phyloP scores from a whole-genome alignment of 2,888 invertebrate species.

The Nycteola revayana region DNA sequence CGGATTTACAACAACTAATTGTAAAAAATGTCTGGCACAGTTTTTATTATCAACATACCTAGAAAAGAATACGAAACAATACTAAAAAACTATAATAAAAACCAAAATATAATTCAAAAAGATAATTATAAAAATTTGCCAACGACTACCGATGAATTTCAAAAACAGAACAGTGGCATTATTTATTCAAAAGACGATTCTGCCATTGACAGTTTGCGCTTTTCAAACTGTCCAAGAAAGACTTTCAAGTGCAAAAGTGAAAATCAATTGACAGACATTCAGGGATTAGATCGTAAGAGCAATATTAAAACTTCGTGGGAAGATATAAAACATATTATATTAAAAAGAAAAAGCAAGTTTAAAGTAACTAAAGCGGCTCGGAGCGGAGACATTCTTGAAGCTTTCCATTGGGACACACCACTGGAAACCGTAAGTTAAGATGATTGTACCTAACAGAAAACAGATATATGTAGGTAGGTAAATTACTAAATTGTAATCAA shows the following conservation, averaged over 20 bases:
- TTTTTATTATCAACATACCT: slow-evolving; percentile 82
- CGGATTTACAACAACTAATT: slow-evolving; percentile 1
- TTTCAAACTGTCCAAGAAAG: no score
- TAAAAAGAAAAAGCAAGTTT: slow-evolving; percentile 46
- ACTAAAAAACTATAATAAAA: slow-evolving; percentile 33
- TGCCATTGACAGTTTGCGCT: slow-evolving; percentile 9
- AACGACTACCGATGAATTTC: no score
- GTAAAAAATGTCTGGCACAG: slow-evolving; percentile 75
- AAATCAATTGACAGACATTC: slow-evolving; percentile 28
- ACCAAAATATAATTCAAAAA: slow-evolving; percentile 32
- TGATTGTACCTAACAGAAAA: not conserved
- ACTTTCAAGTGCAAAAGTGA: slow-evolving; percentile 48
- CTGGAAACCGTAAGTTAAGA: slow-evolving; percentile 53
- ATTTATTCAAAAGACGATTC: slow-evolving; percentile 26
- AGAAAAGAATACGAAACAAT: slow-evolving; percentile 71
- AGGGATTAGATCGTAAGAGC: slow-evolving; percentile 24
- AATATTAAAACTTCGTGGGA: slow-evolving; percentile 46
- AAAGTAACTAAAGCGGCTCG: slow-evolving; percentile 48
- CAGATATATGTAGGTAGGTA: not conserved
- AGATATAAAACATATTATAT: slow-evolving; percentile 50
- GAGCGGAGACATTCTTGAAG: slow-evolving; percentile 44
- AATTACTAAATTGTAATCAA: no score
- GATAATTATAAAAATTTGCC: slow-evolving; percentile 44
- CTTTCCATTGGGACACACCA: slow-evolving; percentile 57
- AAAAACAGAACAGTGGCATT: slow-evolving; percentile 30